phyloP scores from a whole-genome alignment of 1,140 invertebrate species.

The Leptoteleia sp. region DNA sequence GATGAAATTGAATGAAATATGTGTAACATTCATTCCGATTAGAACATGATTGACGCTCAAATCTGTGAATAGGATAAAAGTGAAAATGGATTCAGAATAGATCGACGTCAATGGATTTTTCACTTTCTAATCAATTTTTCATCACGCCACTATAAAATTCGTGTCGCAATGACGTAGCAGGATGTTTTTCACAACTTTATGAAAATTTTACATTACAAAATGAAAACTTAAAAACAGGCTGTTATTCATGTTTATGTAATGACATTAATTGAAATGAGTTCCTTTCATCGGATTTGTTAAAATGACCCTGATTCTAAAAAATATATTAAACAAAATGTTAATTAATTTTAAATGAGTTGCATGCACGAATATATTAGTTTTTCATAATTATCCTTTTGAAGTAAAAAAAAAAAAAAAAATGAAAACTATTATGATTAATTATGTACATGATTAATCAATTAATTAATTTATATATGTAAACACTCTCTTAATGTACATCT shows the following conservation, averaged over 20 bases:
- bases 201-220: no score
- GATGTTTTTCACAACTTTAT: neutral
- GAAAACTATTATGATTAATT: neutral
- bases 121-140: slow-evolving; percentile 42
- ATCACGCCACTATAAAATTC: neutral
- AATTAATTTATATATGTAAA: no score
- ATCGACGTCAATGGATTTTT: slow-evolving; percentile 22
- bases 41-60: slow-evolving; percentile 2
- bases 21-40: neutral
- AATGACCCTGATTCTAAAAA: slow-evolving; percentile 41
- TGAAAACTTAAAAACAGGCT: no score
- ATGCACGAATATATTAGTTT: slow-evolving; percentile 3
- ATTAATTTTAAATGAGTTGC: slow-evolving; percentile 14
- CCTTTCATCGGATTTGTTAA: slow-evolving; percentile 12
- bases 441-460: no score
- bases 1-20: neutral
- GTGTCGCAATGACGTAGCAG: slow-evolving; percentile 10
- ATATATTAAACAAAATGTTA: slow-evolving; percentile 10
- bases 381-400: neutral
- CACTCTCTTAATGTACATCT: no score
- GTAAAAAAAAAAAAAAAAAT: no score
- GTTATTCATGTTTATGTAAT: neutral
- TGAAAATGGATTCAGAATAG: slow-evolving; percentile 21
- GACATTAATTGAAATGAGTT: neutral
- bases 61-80: slow-evolving; percentile 31